Evolutionary conservation across 2,797 vertebrate species (phyloP).

Genomic region (Distichodus sexfasciatus): DNA sequence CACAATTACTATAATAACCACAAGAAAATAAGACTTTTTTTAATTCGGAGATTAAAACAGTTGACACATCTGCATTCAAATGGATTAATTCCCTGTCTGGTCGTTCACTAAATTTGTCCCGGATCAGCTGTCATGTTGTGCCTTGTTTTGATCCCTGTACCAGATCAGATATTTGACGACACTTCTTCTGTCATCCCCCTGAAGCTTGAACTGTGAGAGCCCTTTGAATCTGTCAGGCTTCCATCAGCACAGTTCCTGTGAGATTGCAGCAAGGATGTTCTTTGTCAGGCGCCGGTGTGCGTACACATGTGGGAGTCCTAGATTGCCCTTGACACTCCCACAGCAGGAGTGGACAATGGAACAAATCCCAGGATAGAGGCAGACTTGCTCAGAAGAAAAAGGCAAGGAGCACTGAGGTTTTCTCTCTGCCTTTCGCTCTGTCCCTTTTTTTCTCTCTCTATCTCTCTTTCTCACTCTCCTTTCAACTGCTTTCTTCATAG

Average conservation of each 20-base stretch:
- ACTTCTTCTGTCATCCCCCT: constrained; percentile 11
- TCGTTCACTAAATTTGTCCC: constrained; percentile 21
- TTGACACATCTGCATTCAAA: not conserved
- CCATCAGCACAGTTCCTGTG: constrained; percentile 33
- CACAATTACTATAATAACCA: too few relatives aligned
- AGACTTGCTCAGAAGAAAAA: constrained; percentile 22
- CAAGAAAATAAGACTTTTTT: too few relatives aligned
- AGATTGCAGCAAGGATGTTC: constrained; percentile 26
- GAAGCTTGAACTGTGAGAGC: constrained; percentile 12
- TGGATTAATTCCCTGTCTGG: constrained; percentile 25
- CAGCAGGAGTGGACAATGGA: constrained; percentile 4
- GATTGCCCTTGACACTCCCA: constrained; percentile 30
- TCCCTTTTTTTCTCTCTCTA: not conserved
- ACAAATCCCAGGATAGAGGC: constrained; percentile 24
- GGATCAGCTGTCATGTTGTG: constrained; percentile 40
- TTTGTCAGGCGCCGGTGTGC: constrained; percentile 21
- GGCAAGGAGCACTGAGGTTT: constrained; percentile 13
- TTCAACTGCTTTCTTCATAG: constrained; percentile 35
- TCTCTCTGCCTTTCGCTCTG: not conserved
- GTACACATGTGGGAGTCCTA: constrained; percentile 6
- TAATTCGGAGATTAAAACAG: not conserved
- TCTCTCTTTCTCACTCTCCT: not conserved
- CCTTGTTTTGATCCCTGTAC: not conserved
- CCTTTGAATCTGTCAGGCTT: constrained; percentile 38
- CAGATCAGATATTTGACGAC: constrained; percentile 33